Evolutionary conservation across 92 coral and sea anemone genomes (phyloP).

Genomic region (Ricordea florida): DNA sequence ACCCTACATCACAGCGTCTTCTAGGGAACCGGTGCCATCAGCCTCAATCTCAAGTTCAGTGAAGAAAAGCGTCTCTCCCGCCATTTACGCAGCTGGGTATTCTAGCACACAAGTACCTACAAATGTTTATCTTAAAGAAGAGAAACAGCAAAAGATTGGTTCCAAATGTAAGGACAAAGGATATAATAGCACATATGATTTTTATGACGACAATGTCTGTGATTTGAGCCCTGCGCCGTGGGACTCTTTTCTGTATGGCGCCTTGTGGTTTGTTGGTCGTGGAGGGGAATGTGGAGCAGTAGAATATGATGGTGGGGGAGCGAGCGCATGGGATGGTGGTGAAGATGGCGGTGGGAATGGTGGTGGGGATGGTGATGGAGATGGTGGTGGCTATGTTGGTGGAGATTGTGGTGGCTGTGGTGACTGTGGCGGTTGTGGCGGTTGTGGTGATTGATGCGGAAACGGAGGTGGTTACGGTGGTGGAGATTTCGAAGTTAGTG

Average conservation of each 20-base stretch:
- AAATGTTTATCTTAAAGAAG: slow-evolving; percentile 13
- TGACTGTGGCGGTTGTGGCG: slow-evolving; percentile 9
- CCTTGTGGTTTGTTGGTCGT: background rate
- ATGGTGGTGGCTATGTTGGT: slow-evolving; percentile 20
- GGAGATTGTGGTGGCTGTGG: slow-evolving; percentile 13
- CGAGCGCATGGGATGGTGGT: slow-evolving; percentile 18
- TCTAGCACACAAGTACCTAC: slow-evolving; percentile 46
- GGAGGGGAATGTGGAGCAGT: slow-evolving; percentile 40
- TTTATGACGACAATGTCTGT: too few relatives aligned
- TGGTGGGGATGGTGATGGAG: too few relatives aligned
- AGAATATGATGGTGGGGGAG: background rate
- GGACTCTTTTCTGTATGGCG: background rate
- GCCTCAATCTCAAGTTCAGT: background rate
- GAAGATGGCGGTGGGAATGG: slow-evolving; percentile 12
- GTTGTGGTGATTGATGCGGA: slow-evolving; percentile 22
- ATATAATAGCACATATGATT: too few relatives aligned
- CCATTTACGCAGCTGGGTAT: slow-evolving; percentile 55
- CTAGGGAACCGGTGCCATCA: slow-evolving; percentile 29
- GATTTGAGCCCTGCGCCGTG: background rate
- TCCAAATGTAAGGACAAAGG: too few relatives aligned
- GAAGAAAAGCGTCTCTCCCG: background rate
- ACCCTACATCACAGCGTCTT: slow-evolving; percentile 32
- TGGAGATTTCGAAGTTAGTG: background rate
- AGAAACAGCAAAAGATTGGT: too few relatives aligned
- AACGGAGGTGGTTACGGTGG: slow-evolving; percentile 26